Base-by-base conservation (phyloP, 1,140 invertebrate species). In the Zaprionus ghesquierei region DNA sequence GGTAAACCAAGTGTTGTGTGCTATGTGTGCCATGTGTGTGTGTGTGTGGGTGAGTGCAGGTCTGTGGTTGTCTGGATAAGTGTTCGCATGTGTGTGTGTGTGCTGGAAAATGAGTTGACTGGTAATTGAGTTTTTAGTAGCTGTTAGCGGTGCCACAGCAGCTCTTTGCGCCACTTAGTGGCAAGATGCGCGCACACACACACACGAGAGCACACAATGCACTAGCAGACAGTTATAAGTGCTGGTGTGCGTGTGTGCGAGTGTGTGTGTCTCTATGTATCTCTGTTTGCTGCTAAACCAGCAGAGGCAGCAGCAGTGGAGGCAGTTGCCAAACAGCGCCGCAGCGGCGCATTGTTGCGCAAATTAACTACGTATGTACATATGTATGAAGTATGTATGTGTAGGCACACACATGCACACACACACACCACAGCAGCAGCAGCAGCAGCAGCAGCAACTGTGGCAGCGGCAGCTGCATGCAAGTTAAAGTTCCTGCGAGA, bases 81-180 rank as follows among this genome's bases (percentile, higher is more conserved):
- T 13, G 33, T 29, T 23, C 2, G 53, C 13, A 38, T 55, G 33
- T 33, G 46, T 35, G 44, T 41, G 60, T 56, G 38, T 35, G 33
- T 59, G 61, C 41, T 20, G 50, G 50, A 61, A 69, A 65, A 70
- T 69, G 72, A 64, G 73, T 72, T 78, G 54, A 63, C 64, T 81
- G 81, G 64, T 86, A 86, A 86, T 86, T 86, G 81, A 86, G 81
- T 86, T 86, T 86, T 86, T 81, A 86, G 78, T 75, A 87, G 81
- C 81, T 86, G 81, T 86, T 86, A 81, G 81, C 81, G 82, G 77
- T 85, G 65, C 58, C 71, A 62, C 74, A 81, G 74, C 74, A 86
- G 60, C 82, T 78, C 81, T 87, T 87, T 79, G 68, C 82, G 49
- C 71, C 78, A 81, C 75, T 86, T 87, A 87, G 85, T 60, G 71